phyloP scores from a whole-genome alignment of 1,140 invertebrate genomes.

The Penaeus japonicus region DNA sequence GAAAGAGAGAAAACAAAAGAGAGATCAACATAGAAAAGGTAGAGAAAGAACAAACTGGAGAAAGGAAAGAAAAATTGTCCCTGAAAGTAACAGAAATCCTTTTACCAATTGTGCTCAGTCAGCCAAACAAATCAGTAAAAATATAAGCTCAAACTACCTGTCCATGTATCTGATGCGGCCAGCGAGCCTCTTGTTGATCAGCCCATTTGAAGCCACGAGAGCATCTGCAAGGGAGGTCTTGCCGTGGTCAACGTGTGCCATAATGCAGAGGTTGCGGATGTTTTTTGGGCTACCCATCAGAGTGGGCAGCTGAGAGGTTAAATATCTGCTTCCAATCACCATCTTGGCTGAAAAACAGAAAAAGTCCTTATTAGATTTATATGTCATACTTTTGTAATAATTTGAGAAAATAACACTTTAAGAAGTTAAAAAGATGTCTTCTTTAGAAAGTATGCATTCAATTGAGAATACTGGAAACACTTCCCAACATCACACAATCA shows the following conservation, averaged over 20 bases:
- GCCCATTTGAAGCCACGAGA: constrained; percentile 94
- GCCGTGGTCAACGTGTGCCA: constrained; percentile 99
- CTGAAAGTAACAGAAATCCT: no score
- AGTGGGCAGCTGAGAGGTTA: not conserved
- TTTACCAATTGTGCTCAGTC: no score
- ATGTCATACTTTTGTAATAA: not conserved
- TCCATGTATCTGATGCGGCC: constrained; percentile 78
- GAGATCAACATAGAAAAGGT: no score
- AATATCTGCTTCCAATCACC: constrained; percentile 11
- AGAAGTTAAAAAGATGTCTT: no score
- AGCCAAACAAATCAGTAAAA: constrained; percentile 13
- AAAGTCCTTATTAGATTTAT: not conserved
- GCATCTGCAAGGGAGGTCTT: constrained; percentile 98
- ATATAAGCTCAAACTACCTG: constrained; percentile 42
- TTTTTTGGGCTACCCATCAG: constrained; percentile 59
- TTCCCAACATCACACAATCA: no score
- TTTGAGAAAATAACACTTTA: no score
- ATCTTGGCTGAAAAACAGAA: constrained; percentile 10
- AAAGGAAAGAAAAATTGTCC: no score
- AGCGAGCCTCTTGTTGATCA: constrained; percentile 90
- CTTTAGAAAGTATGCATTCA: no score
- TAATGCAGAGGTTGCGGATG: constrained; percentile 96
- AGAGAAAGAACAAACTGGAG: no score
- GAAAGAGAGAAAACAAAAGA: no score
- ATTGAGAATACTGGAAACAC: no score